A percentile compares a stretch with the other conserved stretches of the same genome.
phyloP scores from a whole-genome alignment of 2,888 invertebrate species.

The Archaeoteleia sp. region DNA sequence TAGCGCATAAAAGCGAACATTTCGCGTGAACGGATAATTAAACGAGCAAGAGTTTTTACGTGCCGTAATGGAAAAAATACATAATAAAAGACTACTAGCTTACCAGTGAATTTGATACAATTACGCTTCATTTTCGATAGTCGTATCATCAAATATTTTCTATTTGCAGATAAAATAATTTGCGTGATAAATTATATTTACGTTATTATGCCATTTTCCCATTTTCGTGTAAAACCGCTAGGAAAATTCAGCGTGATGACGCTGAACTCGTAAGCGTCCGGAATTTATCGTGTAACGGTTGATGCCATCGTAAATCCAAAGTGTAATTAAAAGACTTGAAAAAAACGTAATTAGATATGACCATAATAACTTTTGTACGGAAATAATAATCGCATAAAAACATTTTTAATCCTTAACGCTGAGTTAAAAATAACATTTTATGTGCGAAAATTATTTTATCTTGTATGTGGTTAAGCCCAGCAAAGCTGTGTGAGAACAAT shows the following conservation, averaged over 20 bases:
- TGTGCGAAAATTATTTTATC: neutral
- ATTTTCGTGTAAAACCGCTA: conserved; percentile 9
- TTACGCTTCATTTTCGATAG: neutral
- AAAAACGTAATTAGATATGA: conserved; percentile 4
- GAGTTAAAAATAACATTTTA: conserved; percentile 2
- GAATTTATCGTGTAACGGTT: conserved; percentile 37
- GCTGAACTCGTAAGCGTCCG: conserved; percentile 16
- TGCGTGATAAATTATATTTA: conserved; percentile 19
- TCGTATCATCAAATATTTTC: conserved; percentile 3
- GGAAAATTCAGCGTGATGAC: conserved; percentile 15
- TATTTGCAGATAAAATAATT: conserved; percentile 10
- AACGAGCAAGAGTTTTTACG: conserved; percentile 57
- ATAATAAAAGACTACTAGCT: conserved; percentile 13
- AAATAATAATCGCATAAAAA: conserved; percentile 6
- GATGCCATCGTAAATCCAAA: conserved; percentile 29
- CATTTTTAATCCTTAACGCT: neutral
- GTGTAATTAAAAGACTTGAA: conserved; percentile 22
- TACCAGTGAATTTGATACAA: conserved; percentile 11
- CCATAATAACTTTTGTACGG: neutral
- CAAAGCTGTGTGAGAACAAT: too few relatives aligned
- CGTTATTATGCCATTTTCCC: conserved; percentile 13
- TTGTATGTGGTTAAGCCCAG: too few relatives aligned
- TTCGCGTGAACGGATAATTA: conserved; percentile 59
- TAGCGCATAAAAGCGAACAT: conserved; percentile 58
- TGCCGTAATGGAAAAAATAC: conserved; percentile 26